Base-by-base conservation (phyloP, 2,888 invertebrate genomes). In the Hedya salicella region DNA sequence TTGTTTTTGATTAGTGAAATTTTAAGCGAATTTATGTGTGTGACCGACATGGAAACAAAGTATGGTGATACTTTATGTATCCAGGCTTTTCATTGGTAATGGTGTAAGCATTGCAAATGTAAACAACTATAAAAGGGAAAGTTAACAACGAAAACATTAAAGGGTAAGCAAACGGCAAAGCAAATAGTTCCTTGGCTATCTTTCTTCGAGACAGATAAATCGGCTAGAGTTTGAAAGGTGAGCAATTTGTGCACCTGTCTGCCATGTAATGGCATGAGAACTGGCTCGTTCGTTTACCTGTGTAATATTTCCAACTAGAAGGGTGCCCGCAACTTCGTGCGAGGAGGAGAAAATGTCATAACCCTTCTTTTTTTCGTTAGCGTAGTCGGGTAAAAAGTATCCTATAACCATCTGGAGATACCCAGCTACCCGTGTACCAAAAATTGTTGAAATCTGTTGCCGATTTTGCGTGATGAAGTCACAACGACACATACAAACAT, bases 171-270 rank as follows among this genome's bases (percentile, higher is more conserved):
- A 76, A 80, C 80, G 72, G 75, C 8, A 36, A 36, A 36, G 9
- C 36, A 70, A 65, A 72, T 69, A 71, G 70, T 74, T 78, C 74
- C 70, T 72, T 73, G 69, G 73, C 77, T 78, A 78, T 78, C 81
- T 80, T 82, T 84, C 81, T 78, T 76, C 73, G 78, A 79, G 80
- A 80, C 80, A 83, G 84, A 86, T 81, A 83, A 85, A 88, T 86
- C 74, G 80, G 76, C 70, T 78, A 75, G 75, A 76, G 80, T 84
- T 87, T 79, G 85, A 83, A 87, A 86, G 85, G 86, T 79, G 81
- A 83, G 82, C 83, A 85, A 87, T 87, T 87, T 87, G 86, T 85
- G 76, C 73, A 76, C 75, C 79, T 75, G 77, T 76, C 77, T 75
- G 39, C 42, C 50, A 69, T 68, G 73, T 73, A 75, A 36, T 36